These are phyloP conservation scores for Poeciliopsis presidionis DNA, from an alignment of 2,797 vertebrate species.

Conservation along the genomic window DNA sequence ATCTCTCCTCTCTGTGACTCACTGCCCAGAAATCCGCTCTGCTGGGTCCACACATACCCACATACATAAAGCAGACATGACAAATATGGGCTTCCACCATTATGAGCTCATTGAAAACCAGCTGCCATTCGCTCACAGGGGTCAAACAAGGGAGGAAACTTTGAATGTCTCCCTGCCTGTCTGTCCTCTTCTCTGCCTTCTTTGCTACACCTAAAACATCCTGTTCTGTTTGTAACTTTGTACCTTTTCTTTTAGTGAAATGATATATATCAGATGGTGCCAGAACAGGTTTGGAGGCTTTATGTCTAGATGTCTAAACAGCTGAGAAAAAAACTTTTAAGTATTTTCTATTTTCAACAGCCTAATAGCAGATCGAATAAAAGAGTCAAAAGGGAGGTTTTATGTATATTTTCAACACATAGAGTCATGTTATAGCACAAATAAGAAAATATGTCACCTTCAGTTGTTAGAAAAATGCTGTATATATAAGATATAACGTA, in stretches of 20 bases:
- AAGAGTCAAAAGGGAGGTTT: neutral
- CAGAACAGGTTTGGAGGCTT: neutral
- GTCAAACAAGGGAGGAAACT: constrained; percentile 54
- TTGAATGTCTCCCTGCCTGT: constrained; percentile 26
- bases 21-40: constrained; percentile 60
- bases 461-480: too few species aligned
- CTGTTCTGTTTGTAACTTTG: constrained; percentile 6
- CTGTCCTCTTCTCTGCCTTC: constrained; percentile 6
- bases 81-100: constrained; percentile 69
- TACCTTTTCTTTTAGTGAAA: neutral
- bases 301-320: neutral
- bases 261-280: neutral
- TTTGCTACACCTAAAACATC: neutral
- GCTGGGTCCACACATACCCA: constrained; percentile 42
- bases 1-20: constrained; percentile 67
- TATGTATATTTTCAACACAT: too few species aligned
- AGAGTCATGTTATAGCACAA: too few species aligned
- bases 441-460: too few species aligned
- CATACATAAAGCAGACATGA: constrained; percentile 54
- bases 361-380: neutral
- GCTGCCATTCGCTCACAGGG: constrained; percentile 61
- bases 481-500: too few species aligned
- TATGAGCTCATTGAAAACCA: constrained; percentile 75
- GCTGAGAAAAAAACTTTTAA: neutral
- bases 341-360: neutral